These are phyloP conservation scores for Nymphalis io DNA, from an alignment of 1,140 invertebrate species.

Conservation along the genomic window DNA sequence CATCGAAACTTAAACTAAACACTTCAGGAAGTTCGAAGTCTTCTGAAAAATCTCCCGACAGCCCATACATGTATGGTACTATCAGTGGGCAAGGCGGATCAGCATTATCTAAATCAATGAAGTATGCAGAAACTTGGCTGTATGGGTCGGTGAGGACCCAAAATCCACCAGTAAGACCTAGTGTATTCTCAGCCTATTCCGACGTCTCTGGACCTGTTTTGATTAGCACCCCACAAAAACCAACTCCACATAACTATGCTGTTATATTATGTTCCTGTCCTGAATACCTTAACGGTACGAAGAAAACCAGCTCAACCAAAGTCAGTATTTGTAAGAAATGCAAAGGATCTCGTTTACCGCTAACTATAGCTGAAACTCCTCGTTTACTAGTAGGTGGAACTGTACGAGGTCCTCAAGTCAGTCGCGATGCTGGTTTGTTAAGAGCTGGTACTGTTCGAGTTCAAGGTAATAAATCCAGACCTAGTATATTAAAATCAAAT, in stretches of 20 bases:
- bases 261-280: conserved; percentile 89
- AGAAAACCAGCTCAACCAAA: conserved; percentile 85
- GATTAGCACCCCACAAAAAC: conserved; percentile 78
- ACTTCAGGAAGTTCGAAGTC: conserved; percentile 71
- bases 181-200: conserved; percentile 78
- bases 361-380: conserved; percentile 80
- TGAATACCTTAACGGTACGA: conserved; percentile 88
- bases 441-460: conserved; percentile 84
- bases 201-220: conserved; percentile 81
- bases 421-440: conserved; percentile 69
- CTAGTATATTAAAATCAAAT: conserved; percentile 82
- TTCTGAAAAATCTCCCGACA: conserved; percentile 75
- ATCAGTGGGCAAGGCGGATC: conserved; percentile 80
- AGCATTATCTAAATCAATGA: conserved; percentile 88
- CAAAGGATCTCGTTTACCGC: conserved; percentile 86
- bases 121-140: conserved; percentile 90
- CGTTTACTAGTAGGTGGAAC: conserved; percentile 81
- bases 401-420: conserved; percentile 79
- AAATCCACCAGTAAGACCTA: conserved; percentile 80
- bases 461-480: conserved; percentile 81
- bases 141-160: conserved; percentile 87
- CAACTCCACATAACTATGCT: conserved; percentile 81
- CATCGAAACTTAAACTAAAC: conserved; percentile 73
- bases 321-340: conserved; percentile 89
- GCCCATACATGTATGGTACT: conserved; percentile 74